A percentile compares a stretch with the other conserved stretches of the same genome.
These are phyloP conservation scores for Drosophila kepulauana DNA, from an alignment of 1,140 invertebrate species.

Conservation along the genomic window DNA sequence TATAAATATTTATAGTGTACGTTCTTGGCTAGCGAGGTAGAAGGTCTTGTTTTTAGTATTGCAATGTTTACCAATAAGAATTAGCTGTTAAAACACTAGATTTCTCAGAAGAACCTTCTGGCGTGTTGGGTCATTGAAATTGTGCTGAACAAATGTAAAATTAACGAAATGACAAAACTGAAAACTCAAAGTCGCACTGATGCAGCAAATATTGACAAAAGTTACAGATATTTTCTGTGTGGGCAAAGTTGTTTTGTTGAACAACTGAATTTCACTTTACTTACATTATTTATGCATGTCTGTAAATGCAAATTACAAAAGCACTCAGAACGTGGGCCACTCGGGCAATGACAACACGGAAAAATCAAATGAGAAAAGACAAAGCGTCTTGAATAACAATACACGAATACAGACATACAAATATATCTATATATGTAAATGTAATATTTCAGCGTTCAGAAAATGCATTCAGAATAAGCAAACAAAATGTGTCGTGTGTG, in stretches of 20 bases:
- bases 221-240: constrained; percentile 18
- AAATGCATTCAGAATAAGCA: constrained; percentile 69
- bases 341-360: constrained; percentile 52
- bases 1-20: background rate
- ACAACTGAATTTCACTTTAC: constrained; percentile 52
- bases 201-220: constrained; percentile 30
- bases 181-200: constrained; percentile 17
- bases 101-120: constrained; percentile 38
- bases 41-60: constrained; percentile 39
- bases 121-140: constrained; percentile 38
- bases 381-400: constrained; percentile 72
- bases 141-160: constrained; percentile 28
- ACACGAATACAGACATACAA: background rate
- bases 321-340: constrained; percentile 41
- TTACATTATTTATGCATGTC: constrained; percentile 54
- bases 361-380: constrained; percentile 37
- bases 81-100: constrained; percentile 24
- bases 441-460: constrained; percentile 51
- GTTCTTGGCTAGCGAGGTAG: background rate
- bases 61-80: constrained; percentile 37
- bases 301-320: constrained; percentile 53
- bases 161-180: constrained; percentile 23
- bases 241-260: constrained; percentile 1
- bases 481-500: constrained; percentile 35
- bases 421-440: background rate